Evolutionary conservation across 2,888 invertebrate species (phyloP), one percentile per base, ranked within the genome.

Genomic region (Branchipolynoe longqiensis): DNA sequence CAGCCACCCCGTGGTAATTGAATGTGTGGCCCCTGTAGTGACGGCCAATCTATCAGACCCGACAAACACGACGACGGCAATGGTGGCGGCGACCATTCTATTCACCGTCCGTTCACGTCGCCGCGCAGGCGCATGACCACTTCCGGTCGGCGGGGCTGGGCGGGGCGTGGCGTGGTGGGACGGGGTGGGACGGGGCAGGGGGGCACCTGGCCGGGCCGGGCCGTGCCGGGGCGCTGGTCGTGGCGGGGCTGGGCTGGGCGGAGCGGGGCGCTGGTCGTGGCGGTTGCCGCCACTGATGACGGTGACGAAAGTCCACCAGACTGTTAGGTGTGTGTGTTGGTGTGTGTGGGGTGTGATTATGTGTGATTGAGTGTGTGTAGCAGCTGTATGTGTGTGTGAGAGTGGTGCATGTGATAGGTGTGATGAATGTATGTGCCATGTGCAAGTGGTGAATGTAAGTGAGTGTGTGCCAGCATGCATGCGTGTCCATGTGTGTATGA

Each of bases 21-120:
- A 69, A 69, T 69, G 69, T 69, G 69, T 69, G 69, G 69, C 69
- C 69, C 69, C 69, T n/a, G 38, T 69, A 69, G 69, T 69, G 69
- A 69, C 69, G 69, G 36, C 69, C 69, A 69, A 69, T 69, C 69
- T 69, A 69, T 69, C 69, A 69, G 69, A 14, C 4, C 69, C 36
- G 69, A 33, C 69, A 69, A 69, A 69, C 69, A 69, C 38, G 69
- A 38, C 69, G 12, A 25, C 69, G 36, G 33, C 69, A 33, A 18
- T 12, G 38, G 18, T 25, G 22, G 25, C 58, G 8, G 48, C 48
- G 48, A 12, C 48, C 18, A 8, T 48, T 14, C 58, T 25, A 58
- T 25, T n/a, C 4, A 33, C 69, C 22, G 33, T n/a, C 22, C 38
- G 36, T 3, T 33, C 69, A 69, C 38, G 8, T 4, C 2, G 38